phyloP scores from a whole-genome alignment of 2,888 invertebrate species.

The Parnassius smintheus region DNA sequence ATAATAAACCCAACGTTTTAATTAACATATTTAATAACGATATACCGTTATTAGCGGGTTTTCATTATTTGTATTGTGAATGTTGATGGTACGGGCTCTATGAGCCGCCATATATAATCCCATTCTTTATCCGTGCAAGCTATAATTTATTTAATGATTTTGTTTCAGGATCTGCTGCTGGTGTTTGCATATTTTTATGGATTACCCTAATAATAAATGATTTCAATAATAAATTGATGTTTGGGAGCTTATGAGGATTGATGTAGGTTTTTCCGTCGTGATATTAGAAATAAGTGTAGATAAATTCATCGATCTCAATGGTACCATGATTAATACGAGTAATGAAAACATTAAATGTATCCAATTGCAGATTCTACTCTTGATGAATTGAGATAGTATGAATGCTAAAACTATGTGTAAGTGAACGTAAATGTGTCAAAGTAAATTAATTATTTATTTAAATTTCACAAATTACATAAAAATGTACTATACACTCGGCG shows the following conservation, averaged over 20 bases:
- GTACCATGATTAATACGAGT: conserved; percentile 2
- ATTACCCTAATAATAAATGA: conserved; percentile 34
- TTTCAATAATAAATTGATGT: conserved; percentile 3
- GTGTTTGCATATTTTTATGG: conserved; percentile 40
- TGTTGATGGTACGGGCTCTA: no score
- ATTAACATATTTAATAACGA: no score
- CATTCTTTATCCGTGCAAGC: no score
- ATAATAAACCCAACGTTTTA: no score
- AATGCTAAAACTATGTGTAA: conserved; percentile 30
- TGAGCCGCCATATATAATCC: no score
- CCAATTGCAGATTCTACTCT: conserved; percentile 30
- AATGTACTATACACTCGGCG: conserved; percentile 14
- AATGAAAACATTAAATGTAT: conserved; percentile 24
- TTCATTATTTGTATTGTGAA: no score
- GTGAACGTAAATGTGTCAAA: conserved; percentile 40
- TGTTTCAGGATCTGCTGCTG: conserved; percentile 59
- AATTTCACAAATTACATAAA: conserved; percentile 41
- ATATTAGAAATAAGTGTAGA: conserved; percentile 71
- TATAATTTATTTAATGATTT: neutral
- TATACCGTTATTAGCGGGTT: no score
- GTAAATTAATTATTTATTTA: conserved; percentile 53
- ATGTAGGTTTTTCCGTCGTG: conserved; percentile 58
- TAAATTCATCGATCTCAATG: conserved; percentile 48
- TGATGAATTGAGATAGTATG: conserved; percentile 30
- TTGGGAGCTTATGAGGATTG: conserved; percentile 70